Evolutionary conservation across 2,888 invertebrate genomes (phyloP), one percentile per base, ranked within the genome.

Genomic region (Nysson spinosus): DNA sequence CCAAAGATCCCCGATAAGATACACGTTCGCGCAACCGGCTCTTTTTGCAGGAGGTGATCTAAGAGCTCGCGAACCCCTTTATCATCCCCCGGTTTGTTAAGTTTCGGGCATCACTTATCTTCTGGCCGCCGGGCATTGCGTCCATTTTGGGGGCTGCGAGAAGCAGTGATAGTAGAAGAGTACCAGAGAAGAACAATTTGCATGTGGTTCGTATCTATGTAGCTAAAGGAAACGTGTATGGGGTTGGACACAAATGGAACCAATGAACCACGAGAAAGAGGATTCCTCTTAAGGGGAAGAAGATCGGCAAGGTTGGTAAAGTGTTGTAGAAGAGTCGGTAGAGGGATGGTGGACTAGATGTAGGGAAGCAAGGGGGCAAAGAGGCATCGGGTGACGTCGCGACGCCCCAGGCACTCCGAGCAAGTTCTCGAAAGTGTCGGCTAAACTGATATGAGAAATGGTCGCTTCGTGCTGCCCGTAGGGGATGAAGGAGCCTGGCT

Each of bases 391-490:
- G 77, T 85, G 85, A 83, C 83, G 80, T 83, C 76, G 80, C 81
- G 80, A 83, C 79, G 80, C 83, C 80, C 77, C 72, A 72, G 82
- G 84, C 77, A 75, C 78, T 75, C 71, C 73, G 69, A 71, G 70
- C 81, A 86, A 87, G 80, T 87, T 86, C 83, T 85, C 83, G 77
- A 85, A 85, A 85, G 85, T 87, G 86, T 87, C 85, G 82, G 80
- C 84, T 82, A 84, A 85, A 86, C 86, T 85, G 85, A 84, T 85
- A 86, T 86, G 86, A 87, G 86, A 85, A 85, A 86, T 81, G 84
- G 85, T 72, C 80, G 78, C 75, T 84, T 78, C 87, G 86, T 87
- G 87, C 82, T 82, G 81, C 78, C 85, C 85, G 82, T 81, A 75
- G 83, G 86, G 86, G 79, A 79, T 77, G 78, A 79, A 80, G 79